Evolutionary conservation across 2,797 vertebrate genomes (phyloP), one percentile per base, ranked within the genome.

Genomic region (Mycteria americana): DNA sequence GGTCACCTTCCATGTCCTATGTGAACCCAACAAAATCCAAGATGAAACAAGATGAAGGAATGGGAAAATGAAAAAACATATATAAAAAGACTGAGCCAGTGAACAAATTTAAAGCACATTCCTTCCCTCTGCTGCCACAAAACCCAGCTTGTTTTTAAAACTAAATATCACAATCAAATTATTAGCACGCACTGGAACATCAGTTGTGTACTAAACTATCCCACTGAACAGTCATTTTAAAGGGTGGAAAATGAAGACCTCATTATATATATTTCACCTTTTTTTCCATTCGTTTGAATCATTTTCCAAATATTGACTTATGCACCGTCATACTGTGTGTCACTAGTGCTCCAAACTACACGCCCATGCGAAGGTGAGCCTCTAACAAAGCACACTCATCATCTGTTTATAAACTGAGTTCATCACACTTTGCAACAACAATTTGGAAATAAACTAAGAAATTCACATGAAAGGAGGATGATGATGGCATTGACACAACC

Each of bases 361-460:
- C 1, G 4, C 25, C 25, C 43, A 7, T 4, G 25, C 0, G 1
- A 86, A 91, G 62, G 79, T 67, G 46, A 94, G 69, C 51, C 84
- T 83, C 65, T 69, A 85, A 46, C 2, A 9, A 80, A 45, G 27
- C 68, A 67, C 37, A 23, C 33, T 51, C 73, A 69, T 76, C 69
- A n/a, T 83, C 73, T 86, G 43, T 63, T 94, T 95, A 92, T 50
- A 80, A 70, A 85, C 35, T 7, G 54, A 81, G n/a, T 39, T 76
- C 51, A 83, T 13, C 3, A 2, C 46, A 63, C 41, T 82, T 75
- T 56, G 51, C 67, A 75, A 72, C 43, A 91, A 88, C 41, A 79
- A 19, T 39, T 87, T 79, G 77, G 51, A 89, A 92, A 75, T 24
- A 88, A 95, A 91, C 75, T 75, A 88, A 85, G 65, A 91, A 45